These are phyloP conservation scores for Cylas formicarius DNA, from an alignment of 1,140 invertebrate species.

Conservation along the genomic window DNA sequence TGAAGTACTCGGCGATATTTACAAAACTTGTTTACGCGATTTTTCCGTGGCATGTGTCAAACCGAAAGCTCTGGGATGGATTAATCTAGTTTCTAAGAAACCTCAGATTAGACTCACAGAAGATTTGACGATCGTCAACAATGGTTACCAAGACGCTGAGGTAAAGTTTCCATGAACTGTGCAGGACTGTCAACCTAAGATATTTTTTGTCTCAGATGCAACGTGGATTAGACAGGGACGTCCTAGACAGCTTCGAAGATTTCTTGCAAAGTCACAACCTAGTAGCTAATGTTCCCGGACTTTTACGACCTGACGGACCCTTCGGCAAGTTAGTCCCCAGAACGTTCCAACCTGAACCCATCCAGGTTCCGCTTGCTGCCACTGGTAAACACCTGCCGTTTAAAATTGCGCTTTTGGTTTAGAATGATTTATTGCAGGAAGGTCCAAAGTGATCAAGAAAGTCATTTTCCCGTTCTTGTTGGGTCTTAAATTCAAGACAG, in stretches of 20 bases:
- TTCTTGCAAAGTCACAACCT: slow-evolving; percentile 58
- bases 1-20: slow-evolving; percentile 54
- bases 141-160: slow-evolving; percentile 43
- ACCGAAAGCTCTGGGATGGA: slow-evolving; percentile 65
- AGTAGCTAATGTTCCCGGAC: slow-evolving; percentile 55
- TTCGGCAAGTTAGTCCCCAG: slow-evolving; percentile 56
- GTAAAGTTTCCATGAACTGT: slow-evolving; percentile 33
- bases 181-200: not conserved
- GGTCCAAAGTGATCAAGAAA: slow-evolving; percentile 72
- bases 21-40: slow-evolving; percentile 55
- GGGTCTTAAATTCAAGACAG: slow-evolving; percentile 76
- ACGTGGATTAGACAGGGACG: slow-evolving; percentile 26
- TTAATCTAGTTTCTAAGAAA: slow-evolving; percentile 56
- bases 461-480: slow-evolving; percentile 77
- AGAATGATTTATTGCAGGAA: too few species aligned
- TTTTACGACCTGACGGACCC: slow-evolving; percentile 48
- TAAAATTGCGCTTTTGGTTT: too few species aligned
- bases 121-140: slow-evolving; percentile 61
- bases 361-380: slow-evolving; percentile 57
- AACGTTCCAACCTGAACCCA: slow-evolving; percentile 58
- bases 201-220: slow-evolving; percentile 28
- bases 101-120: slow-evolving; percentile 65
- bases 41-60: slow-evolving; percentile 63
- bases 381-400: slow-evolving; percentile 31
- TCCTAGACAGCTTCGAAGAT: slow-evolving; percentile 56